Evolutionary conservation across 2,113 vertebrate species (phyloP).

Genomic region (Phyllostomus hastatus): DNA sequence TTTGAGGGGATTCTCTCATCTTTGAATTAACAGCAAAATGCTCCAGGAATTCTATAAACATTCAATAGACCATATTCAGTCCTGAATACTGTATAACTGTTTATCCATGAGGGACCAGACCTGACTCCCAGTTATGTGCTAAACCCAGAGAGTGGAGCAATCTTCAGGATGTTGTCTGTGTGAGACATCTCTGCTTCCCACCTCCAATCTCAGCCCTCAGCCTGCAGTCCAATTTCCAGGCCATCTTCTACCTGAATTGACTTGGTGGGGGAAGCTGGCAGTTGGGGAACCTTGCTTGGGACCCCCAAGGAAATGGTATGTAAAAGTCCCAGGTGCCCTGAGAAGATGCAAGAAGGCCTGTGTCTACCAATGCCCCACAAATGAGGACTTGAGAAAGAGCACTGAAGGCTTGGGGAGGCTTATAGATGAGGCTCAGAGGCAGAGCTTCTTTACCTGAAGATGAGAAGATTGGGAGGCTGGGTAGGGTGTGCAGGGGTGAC

Average conservation of each 20-base stretch:
- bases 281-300: neutral
- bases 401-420: neutral
- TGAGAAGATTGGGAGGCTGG: neutral
- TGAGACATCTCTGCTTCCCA: neutral
- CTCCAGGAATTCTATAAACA: neutral
- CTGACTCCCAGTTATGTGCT: neutral
- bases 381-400: neutral
- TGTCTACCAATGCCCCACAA: neutral
- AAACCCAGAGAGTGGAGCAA: neutral
- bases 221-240: neutral
- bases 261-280: neutral
- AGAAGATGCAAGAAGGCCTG: neutral
- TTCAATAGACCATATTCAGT: neutral
- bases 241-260: neutral
- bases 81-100: fast-evolving
- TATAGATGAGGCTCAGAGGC: neutral
- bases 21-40: neutral
- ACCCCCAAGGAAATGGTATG: neutral
- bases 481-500: fast-evolving
- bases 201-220: neutral
- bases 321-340: neutral
- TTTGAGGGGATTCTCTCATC: neutral
- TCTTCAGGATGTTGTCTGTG: neutral
- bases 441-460: neutral
- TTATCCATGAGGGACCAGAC: neutral